Base-by-base conservation (phyloP, 92 coral and sea anemone genomes). In the Desmophyllum pertusum region DNA sequence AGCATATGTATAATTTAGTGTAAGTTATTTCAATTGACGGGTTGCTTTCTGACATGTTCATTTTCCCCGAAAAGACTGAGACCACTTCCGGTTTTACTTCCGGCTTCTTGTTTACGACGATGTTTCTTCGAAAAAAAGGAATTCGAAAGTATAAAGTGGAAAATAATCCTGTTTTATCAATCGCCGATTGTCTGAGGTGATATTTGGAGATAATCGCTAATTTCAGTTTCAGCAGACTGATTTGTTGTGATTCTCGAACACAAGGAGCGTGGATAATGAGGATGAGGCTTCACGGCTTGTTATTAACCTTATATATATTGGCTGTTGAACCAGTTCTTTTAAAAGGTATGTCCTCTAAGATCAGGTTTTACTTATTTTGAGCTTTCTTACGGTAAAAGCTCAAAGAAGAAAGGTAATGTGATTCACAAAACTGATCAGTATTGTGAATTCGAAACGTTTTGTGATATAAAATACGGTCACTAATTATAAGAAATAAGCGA, bases 341-440 rank as follows among this genome's bases (percentile, higher is more conserved):
- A 5, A 66, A 66, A 68, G 73, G 73, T 66, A 66, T 11, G 42
- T 66, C n/a, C n/a, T n/a, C n/a, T n/a, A n/a, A n/a, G n/a, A n/a
- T n/a, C 43, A 10, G 62, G 19, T 46, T 46, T 1, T 55, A 55
- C 19, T 4, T 55, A 27, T 23, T n/a, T 27, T 55, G 0, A 55
- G 30, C 30, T 57, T 57, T 31, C 33, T n/a, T 57, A n/a, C n/a
- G n/a, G n/a, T n/a, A n/a, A 57, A 57, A 8, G 1, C 64, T 57
- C 33, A n/a, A 25, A n/a, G n/a, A n/a, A n/a, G n/a, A n/a, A n/a
- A n/a, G n/a, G n/a, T n/a, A 57, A 0, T 52, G 33, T 57, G 29
- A 9, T 57, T 1, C 9, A 57, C 30, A 57, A 57, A 3, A 23
- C 33, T 25, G 14, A 25, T n/a, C 13, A 57, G 33, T 23, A 23